Base-by-base conservation (phyloP, 2,113 vertebrate species). In the Lepus americanus region DNA sequence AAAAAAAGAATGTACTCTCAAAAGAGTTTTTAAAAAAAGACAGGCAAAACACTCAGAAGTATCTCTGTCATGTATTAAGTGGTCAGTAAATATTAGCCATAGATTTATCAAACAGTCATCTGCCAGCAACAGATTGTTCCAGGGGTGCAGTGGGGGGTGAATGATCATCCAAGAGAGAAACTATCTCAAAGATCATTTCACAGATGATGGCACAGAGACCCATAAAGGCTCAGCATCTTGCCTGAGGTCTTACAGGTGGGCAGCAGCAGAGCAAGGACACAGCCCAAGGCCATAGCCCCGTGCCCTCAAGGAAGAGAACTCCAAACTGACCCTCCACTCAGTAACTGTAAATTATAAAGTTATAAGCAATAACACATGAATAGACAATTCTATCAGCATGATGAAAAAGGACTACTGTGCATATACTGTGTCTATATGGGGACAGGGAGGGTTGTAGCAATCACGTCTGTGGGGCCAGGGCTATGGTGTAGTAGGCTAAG, bases 81-180 rank as follows among this genome's bases (percentile, higher is more conserved):
- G 22, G 19, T 78, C 78, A 92, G 83, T 80, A 95, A 89, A 84
- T 33, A 80, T 53, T 77, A 92, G 25, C 23, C 23, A 86, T 5
- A 25, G 73, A 66, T 16, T 25, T n/a, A 69, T 78, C 39, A 59
- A 78, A 44, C 19, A 64, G 64, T 39, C 55, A 72, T 23, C 53
- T 72, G 22, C 22, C 70, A 86, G 66, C 72, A 93, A 83, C 13
- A 70, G 83, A 76, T 23, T 87, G 84, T 80, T 73, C 25, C 61
- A 72, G 51, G 6, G 27, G 31, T 25, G 4, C 0, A 1, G 17
- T 53, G 33, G 36, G 73, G 33, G 63, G 80, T 10, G 51, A 79
- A 76, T 83, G 51, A 64, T 61, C 82, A 94, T 51, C 19, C 44
- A 92, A 64, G 61, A 1, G 51, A 77, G 44, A 63, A 61, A 5